Percentiles rank a stretch among this genome's conserved stretches.
Evolutionary conservation across 1,140 invertebrate species (phyloP).

Genomic region (Helicoverpa armigera): DNA sequence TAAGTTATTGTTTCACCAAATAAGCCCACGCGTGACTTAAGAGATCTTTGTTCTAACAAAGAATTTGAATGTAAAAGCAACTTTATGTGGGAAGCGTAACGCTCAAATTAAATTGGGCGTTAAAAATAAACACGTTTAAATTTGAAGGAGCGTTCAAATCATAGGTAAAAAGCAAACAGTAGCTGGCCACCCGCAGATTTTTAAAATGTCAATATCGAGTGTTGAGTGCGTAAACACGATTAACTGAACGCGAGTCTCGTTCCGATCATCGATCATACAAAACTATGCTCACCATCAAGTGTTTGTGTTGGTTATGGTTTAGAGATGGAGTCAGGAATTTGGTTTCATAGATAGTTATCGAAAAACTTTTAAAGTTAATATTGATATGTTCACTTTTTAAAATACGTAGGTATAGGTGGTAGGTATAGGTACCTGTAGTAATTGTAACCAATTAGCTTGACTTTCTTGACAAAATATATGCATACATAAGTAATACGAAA

Average conservation of each 20-base stretch:
- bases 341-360: not conserved
- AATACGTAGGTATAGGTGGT: too few species aligned
- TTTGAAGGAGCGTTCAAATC: conserved; percentile 70
- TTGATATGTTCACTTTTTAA: too few species aligned
- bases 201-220: conserved; percentile 74
- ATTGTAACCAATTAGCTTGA: too few species aligned
- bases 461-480: too few species aligned
- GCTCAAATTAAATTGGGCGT: conserved; percentile 21
- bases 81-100: conserved; percentile 14
- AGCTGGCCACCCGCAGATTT: conserved; percentile 79
- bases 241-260: conserved; percentile 64
- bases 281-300: conserved; percentile 62
- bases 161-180: conserved; percentile 79
- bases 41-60: conserved; percentile 27
- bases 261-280: conserved; percentile 75
- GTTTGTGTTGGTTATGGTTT: conserved; percentile 58
- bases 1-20: conserved; percentile 72
- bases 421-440: too few species aligned
- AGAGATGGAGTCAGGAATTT: conserved; percentile 40
- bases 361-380: not conserved
- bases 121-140: conserved; percentile 41
- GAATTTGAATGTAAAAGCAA: conserved; percentile 32
- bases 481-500: too few species aligned
- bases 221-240: conserved; percentile 78
- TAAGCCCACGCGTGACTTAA: conserved; percentile 56